These are phyloP conservation scores for Dolichomitus sp. DNA, from an alignment of 2,888 invertebrate genomes.

Conservation along the genomic window DNA sequence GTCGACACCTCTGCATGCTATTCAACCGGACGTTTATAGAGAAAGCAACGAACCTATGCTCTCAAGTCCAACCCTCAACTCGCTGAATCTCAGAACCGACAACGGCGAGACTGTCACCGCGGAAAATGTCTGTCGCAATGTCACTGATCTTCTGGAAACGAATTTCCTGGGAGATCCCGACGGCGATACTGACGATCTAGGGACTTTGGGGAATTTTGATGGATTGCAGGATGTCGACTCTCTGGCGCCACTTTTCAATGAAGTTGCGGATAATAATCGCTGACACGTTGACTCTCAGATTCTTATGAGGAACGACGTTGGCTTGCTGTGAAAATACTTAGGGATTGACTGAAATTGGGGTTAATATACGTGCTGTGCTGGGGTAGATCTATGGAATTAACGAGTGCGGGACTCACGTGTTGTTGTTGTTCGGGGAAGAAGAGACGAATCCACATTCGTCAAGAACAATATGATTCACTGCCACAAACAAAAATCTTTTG, in stretches of 20 bases:
- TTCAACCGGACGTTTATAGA: constrained; percentile 76
- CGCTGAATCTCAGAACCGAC: constrained; percentile 77
- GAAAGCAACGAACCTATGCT: constrained; percentile 84
- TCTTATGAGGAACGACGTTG: neutral
- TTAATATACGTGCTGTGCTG: neutral
- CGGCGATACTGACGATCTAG: constrained; percentile 80
- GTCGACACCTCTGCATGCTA: constrained; percentile 89
- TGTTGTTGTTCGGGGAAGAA: neutral
- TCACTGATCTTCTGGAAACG: constrained; percentile 81
- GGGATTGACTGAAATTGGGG: neutral
- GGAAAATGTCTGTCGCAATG: constrained; percentile 80
- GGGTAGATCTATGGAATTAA: neutral
- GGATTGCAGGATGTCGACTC: constrained; percentile 83
- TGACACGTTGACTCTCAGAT: constrained; percentile 66
- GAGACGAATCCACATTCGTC: neutral
- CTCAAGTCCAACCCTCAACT: constrained; percentile 82
- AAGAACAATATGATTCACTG: constrained; percentile 63
- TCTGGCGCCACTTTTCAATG: constrained; percentile 84
- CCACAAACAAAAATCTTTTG: constrained; percentile 46
- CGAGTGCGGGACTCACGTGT: neutral
- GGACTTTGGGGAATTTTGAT: constrained; percentile 82
- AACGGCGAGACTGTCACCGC: constrained; percentile 73
- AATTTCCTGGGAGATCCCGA: constrained; percentile 79
- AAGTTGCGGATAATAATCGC: constrained; percentile 83
- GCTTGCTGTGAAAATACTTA: constrained; percentile 19